Evolutionary conservation across 2,888 invertebrate species (phyloP), one percentile per base, ranked within the genome.

Genomic region (Scrobipalpa atriplicella): DNA sequence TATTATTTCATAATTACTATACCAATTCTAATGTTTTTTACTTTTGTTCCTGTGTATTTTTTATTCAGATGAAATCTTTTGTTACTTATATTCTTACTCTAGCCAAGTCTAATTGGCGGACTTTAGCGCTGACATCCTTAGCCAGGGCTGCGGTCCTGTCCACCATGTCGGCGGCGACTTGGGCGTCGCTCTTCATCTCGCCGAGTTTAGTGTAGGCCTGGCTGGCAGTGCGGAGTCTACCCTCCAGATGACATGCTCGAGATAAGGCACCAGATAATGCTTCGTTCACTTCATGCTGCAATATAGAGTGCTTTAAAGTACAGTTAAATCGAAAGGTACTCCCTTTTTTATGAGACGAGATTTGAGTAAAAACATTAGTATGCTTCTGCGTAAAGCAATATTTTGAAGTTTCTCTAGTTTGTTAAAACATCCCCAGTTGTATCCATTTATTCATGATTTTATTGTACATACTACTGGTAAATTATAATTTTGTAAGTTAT

Each of bases 81-180:
- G 54, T 8, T 10, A 54, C 54, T 21, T 19, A 21, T 18, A 56
- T 21, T 85, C 92, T 87, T 92, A 98, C 98, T 87, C 98, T 96
- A 0, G 99, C 98, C 66, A 97, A 92, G 90, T 99, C 99, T 56
- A 99, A 89, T 68, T 98, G 96, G 10, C 98, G 94, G 16, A 99
- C 99, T 95, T 99, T 99, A 29, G 97, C 97, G 81, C 98, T 98
- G 66, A 99, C 99, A 83, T 97, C 97, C 78, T 98, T 97, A 0
- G 99, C 99, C 62, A 99, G 92, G 36, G 95, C 94, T 7, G 98
- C 98, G 0, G 99, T 98, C 79, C 95, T 95, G 41, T 95, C 94
- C 41, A 99, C 97, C 94, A 98, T 98, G 68, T 94, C 94, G 3
- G 96, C 95, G 39, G 99, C 94, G 72, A 96, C 95, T 72, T 96